These are phyloP conservation scores for Drosophila robusta DNA, from an alignment of 2,888 invertebrate species.

Conservation along the genomic window DNA sequence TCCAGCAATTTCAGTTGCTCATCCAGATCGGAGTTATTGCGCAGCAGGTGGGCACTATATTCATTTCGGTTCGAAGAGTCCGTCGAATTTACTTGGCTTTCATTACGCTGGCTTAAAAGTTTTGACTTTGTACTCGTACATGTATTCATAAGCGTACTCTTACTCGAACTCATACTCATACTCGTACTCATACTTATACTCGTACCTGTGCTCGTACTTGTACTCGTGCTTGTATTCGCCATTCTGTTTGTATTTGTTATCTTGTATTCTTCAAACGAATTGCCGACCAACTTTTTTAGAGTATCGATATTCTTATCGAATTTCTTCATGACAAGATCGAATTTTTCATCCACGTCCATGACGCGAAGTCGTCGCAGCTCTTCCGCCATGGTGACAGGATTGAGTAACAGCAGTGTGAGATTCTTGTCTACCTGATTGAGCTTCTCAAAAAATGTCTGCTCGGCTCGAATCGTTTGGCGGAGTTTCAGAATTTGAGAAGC, in stretches of 20 bases:
- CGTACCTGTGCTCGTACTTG: neutral
- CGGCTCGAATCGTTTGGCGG: conserved; percentile 73
- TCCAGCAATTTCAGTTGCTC: conserved; percentile 83
- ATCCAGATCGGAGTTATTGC: conserved; percentile 83
- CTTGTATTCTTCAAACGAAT: conserved; percentile 71
- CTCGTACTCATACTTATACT: neutral
- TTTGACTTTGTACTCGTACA: neutral
- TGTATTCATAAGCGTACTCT: neutral
- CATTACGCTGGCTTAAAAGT: neutral
- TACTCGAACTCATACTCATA: neutral
- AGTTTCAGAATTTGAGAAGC: conserved; percentile 74
- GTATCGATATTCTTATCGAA: conserved; percentile 83
- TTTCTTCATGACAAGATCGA: conserved; percentile 78
- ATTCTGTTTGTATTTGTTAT: neutral
- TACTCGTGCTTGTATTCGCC: neutral
- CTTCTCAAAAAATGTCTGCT: conserved; percentile 82
- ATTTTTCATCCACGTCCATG: conserved; percentile 49
- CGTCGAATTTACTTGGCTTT: neutral
- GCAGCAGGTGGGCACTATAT: conserved; percentile 76
- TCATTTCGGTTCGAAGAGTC: conserved; percentile 32
- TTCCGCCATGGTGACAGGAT: conserved; percentile 79
- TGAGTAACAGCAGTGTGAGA: conserved; percentile 81
- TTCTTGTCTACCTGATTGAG: conserved; percentile 83
- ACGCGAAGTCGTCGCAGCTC: conserved; percentile 59
- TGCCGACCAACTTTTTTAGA: conserved; percentile 83